Evolutionary conservation across 2,888 invertebrate species (phyloP), one percentile per base, ranked within the genome.

Genomic region (Melanostoma scalare): DNA sequence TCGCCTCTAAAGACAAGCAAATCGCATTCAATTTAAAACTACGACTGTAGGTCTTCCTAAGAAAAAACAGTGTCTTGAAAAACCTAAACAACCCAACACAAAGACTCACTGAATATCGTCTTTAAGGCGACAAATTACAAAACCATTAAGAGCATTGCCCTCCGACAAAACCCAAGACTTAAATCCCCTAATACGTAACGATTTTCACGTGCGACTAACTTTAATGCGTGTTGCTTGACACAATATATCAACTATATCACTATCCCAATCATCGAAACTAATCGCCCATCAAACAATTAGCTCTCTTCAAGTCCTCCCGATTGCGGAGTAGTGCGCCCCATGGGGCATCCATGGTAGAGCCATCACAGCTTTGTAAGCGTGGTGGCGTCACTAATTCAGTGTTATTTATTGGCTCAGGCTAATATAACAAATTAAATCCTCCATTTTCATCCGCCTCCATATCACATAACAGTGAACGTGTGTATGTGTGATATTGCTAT

Each of bases 221-320:
- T 73, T 63, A 68, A 78, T 60, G 65, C 9, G 10, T 20, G 9
- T 36, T 33, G 48, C 61, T 30, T 74, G 68, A 69, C 58, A 55
- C 74, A 69, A 78, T 84, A 84, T 74, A 84, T 78, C 84, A 78
- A 53, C 65, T 52, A 78, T 78, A 84, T 78, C 84, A 67, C 48
- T 55, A 69, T 52, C 30, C 69, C 48, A 78, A 84, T 84, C 74
- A 84, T 84, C 84, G 31, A 78, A 78, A 84, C 74, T 84, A 84
- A 84, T 84, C 82, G 84, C 48, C 78, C 74, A 84, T 84, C 84
- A 84, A 84, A 84, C 84, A 84, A 84, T 84, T 84, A 84, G 73
- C 71, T 74, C 68, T 52, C 63, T 20, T 20, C 46, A 73, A 69
- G 63, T 68, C 73, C 63, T 61, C 68, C 76, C 81, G 33, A 75